Base-by-base conservation (phyloP, 2,113 vertebrate genomes). In the Protomyctophum bolini region DNA sequence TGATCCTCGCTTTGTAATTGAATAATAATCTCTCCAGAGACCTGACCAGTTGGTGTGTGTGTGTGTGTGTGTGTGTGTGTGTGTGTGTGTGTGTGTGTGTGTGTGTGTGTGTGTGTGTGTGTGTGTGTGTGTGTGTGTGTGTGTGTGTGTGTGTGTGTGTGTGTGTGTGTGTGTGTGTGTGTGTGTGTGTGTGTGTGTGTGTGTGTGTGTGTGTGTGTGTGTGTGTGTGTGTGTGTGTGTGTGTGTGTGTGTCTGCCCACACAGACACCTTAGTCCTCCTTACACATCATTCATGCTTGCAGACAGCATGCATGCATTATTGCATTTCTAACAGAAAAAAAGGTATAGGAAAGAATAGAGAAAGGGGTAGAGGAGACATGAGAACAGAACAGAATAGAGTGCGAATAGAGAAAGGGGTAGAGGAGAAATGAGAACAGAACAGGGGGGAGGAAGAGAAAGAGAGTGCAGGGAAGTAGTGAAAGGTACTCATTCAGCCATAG, bases 1-100 rank as follows among this genome's bases (percentile, higher is more conserved):
- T 87, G 81, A 86, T 87, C 81, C 86, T 90, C 81, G 68, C 85
- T 91, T 91, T 90, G 73, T 87, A 89, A 91, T 87, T 86, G 83
- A 92, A 89, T 87, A 79, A 83, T 83, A 79, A 85, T 83, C 81
- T 87, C 89, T 80, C 79, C 10, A 9, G 83, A 79, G 86, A 75
- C 73, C 80, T 87, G 85, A 87, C 87, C 84, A 58, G 86, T 76
- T 83, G 88, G 82, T 52, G 47, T 57, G 69, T 57, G 69, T 4
- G 56, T 9, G 61, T 70, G 68, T 7, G 28, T 62, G 2, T 73
- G 67, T 77, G 60, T 65, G 56, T 41, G 28, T 47, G 60, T 10
- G 46, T 12, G n/a, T 71, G 59, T 58, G 61, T 58, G 8, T 54
- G 63, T 55, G 59, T 57, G 59, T 6, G 52, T 47, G 49, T 56